Base-by-base conservation (phyloP, 2,113 vertebrate species). In the Chiloscyllium plagiosum region DNA sequence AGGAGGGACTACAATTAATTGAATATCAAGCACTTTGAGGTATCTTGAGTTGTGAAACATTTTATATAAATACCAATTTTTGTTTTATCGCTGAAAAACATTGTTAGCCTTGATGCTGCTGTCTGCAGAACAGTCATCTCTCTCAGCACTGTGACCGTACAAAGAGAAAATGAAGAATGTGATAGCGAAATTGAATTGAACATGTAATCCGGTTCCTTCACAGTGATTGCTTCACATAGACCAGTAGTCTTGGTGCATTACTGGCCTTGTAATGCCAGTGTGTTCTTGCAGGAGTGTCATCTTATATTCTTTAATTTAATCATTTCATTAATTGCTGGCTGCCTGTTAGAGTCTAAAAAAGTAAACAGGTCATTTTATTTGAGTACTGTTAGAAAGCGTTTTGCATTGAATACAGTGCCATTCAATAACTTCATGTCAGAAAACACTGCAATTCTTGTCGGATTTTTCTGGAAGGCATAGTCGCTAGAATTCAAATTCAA, bases 391-490 rank as follows among this genome's bases (percentile, higher is more conserved):
- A 61, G 56, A 61, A 12, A 61, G 56, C 56, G 69, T 12, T 95
- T 95, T 95, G 68, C 94, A 52, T 33, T 93, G n/a, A 95, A 33
- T 50, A 42, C 93, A 95, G 1, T 72, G 22, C 68, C 2, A 15
- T 4, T 95, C 66, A 66, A 72, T 50, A 72, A 50, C 65, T n/a
- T 66, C n/a, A 22, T 52, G 89, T 95, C 47, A 72, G 10, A 72
- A 76, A 66, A 76, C 24, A 29, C 15, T 72, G 24, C 22, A 50
- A 19, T 20, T 26, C 22, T 19, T 72, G 47, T 47, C 17, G 69
- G 94, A 95, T 52, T 95, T 72, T 72, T 50, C 69, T 66, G 50
- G 72, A 47, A 70, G 94, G 68, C 94, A 95, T 29, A 19, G 69
- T 94, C 72, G 33, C 56, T 61, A 26, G 94, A 95, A 37, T 70